Percentiles rank a stretch among this genome's conserved stretches.
phyloP scores from a whole-genome alignment of 2,113 vertebrate species.

The Forbesichthys papilliferus region DNA sequence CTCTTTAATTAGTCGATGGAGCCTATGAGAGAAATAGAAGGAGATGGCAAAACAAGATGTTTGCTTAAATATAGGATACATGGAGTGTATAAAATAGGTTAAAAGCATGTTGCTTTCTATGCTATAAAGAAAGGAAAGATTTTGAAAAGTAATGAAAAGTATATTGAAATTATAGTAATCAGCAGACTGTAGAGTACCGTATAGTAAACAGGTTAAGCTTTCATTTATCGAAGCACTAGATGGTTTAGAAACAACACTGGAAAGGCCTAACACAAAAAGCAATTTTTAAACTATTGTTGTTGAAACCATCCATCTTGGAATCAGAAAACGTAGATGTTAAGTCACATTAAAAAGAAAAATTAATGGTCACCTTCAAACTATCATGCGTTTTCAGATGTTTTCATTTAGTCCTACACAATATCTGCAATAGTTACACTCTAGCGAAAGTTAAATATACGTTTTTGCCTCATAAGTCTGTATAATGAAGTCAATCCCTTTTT shows the following conservation, averaged over 20 bases:
- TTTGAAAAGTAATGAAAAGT: not conserved
- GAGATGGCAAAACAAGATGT: constrained; percentile 28
- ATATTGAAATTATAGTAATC: not conserved
- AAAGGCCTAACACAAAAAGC: not conserved
- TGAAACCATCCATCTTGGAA: not conserved
- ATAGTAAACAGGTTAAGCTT: not conserved
- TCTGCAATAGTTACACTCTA: no score
- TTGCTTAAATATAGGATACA: constrained; percentile 28
- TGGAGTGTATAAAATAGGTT: not conserved
- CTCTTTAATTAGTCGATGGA: constrained; percentile 75
- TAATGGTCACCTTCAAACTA: not conserved
- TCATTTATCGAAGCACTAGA: not conserved
- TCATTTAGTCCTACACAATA: not conserved
- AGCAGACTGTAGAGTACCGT: not conserved
- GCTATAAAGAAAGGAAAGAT: not conserved
- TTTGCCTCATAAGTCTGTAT: no score
- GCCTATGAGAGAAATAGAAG: constrained; percentile 51
- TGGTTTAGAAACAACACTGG: not conserved
- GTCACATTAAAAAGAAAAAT: not conserved
- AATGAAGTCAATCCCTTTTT: no score
- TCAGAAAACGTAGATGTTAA: not conserved
- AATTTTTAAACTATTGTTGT: not conserved
- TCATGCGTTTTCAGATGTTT: not conserved
- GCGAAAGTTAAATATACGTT: no score
- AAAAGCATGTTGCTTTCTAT: not conserved